Evolutionary conservation across 2,797 vertebrate species (phyloP).

Genomic region (Gymnodraco acuticeps): DNA sequence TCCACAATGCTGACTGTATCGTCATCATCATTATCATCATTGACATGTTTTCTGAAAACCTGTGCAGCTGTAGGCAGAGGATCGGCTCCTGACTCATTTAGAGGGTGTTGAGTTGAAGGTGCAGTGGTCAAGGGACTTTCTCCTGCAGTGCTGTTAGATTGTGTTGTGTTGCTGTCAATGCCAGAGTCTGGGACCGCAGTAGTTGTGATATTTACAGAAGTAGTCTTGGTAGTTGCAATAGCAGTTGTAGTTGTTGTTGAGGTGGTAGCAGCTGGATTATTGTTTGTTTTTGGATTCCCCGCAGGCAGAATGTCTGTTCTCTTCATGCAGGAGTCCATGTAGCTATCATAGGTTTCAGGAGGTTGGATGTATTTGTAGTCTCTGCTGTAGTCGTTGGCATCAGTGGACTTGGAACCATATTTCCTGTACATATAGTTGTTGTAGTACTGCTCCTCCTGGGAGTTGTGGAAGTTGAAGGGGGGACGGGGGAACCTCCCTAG

Average conservation of each 20-base stretch:
- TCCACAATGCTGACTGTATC: slow-evolving; percentile 77
- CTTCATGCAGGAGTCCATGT: slow-evolving; percentile 76
- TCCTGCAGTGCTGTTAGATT: slow-evolving; percentile 20
- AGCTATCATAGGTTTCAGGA: slow-evolving; percentile 53
- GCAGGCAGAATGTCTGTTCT: slow-evolving; percentile 62
- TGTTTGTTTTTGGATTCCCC: slow-evolving; percentile 16
- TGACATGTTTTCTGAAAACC: neutral
- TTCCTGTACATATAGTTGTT: slow-evolving; percentile 81
- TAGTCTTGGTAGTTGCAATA: neutral
- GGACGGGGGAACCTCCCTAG: slow-evolving; percentile 77
- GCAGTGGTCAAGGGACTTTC: neutral
- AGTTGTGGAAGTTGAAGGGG: slow-evolving; percentile 67
- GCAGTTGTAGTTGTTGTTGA: neutral
- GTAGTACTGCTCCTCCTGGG: slow-evolving; percentile 76
- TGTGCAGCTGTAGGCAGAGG: slow-evolving; percentile 17
- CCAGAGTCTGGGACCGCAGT: neutral
- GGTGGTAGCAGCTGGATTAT: neutral
- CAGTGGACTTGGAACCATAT: slow-evolving; percentile 68
- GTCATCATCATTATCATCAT: slow-evolving; percentile 34
- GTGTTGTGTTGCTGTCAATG: slow-evolving; percentile 23
- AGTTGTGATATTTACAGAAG: neutral
- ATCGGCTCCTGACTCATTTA: slow-evolving; percentile 1
- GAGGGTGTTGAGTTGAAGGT: slow-evolving; percentile 5
- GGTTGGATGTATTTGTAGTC: slow-evolving; percentile 65
- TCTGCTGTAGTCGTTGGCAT: slow-evolving; percentile 65